Percentiles rank a stretch among this genome's conserved stretches.
Conservation (phyloP, 2,797 vertebrate genomes). For the Acanthurus tractus region DNA sequence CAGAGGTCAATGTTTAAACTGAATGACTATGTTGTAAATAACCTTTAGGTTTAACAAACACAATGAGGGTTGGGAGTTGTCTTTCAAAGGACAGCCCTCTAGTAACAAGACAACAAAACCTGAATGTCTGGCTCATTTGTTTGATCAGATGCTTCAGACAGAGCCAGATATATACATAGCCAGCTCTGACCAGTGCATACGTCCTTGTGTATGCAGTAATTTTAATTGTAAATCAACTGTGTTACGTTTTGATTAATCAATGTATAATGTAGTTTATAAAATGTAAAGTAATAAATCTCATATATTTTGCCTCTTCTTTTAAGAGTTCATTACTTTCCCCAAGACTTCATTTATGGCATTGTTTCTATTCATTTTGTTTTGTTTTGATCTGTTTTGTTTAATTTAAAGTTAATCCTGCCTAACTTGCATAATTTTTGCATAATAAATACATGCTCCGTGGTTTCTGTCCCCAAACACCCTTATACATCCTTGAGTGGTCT, state of each 20-base stretch:
- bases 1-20: constrained; percentile 21
- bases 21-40: constrained; percentile 13
- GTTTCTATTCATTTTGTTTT: too few relatives aligned
- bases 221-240: background rate
- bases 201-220: background rate
- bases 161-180: background rate
- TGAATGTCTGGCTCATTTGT: background rate
- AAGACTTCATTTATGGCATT: too few relatives aligned
- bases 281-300: too few relatives aligned
- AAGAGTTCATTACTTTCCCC: too few relatives aligned
- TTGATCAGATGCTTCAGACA: background rate
- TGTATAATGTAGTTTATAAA: too few relatives aligned
- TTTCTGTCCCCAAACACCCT: background rate
- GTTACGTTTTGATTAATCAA: too few relatives aligned
- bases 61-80: background rate
- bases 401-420: too few relatives aligned
- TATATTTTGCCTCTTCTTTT: too few relatives aligned
- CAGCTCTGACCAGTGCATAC: background rate
- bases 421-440: too few relatives aligned
- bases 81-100: constrained; percentile 1
- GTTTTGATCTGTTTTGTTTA: too few relatives aligned
- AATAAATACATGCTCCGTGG: too few relatives aligned
- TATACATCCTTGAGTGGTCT: background rate
- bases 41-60: constrained; percentile 16
- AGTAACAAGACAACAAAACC: constrained; percentile 16